phyloP scores from a whole-genome alignment of 2,113 vertebrate species.

The Phyllostomus hastatus region DNA sequence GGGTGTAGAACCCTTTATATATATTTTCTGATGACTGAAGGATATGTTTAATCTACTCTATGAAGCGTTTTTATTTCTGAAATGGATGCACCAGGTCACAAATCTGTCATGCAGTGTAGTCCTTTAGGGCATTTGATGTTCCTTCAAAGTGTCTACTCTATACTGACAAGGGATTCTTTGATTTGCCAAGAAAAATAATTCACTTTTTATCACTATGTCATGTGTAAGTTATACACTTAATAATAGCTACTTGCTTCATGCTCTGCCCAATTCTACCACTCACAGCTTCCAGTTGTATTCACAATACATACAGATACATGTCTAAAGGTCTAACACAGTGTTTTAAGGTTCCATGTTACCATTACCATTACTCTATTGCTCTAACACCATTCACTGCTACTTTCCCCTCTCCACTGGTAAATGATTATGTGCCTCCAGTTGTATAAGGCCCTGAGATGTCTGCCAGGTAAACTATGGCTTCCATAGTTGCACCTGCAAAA shows the following conservation, averaged over 20 bases:
- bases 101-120: background rate
- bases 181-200: background rate
- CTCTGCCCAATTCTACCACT: background rate
- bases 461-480: background rate
- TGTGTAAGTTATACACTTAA: background rate
- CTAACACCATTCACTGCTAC: background rate
- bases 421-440: background rate
- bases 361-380: background rate
- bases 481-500: background rate
- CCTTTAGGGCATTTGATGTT: background rate
- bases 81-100: background rate
- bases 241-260: background rate
- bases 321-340: background rate
- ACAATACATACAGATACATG: background rate
- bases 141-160: background rate
- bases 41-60: background rate
- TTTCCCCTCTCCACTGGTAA: background rate
- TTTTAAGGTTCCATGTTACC: background rate
- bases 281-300: background rate
- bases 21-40: background rate
- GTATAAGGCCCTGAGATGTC: background rate
- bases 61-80: conserved; percentile 10
- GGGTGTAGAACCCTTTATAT: background rate
- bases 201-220: background rate
- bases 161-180: background rate